A percentile compares a stretch with the other conserved stretches of the same genome.
Conservation (phyloP, 2,797 vertebrate species). For the Ciconia nigra region DNA sequence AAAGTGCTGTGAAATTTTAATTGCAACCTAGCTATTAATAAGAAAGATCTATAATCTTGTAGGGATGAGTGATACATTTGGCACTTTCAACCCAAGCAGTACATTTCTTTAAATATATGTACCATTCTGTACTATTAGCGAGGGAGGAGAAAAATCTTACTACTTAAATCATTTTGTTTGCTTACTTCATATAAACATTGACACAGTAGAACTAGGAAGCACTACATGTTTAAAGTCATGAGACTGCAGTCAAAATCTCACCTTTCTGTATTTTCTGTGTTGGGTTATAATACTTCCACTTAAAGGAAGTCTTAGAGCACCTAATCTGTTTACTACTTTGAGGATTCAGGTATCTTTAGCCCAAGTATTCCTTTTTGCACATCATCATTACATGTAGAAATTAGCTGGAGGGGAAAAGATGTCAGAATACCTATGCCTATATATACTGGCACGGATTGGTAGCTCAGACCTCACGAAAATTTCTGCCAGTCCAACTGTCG, state of each 20-base stretch:
- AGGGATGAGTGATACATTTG: background rate
- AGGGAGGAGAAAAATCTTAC: background rate
- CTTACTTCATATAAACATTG: background rate
- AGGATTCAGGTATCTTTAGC: background rate
- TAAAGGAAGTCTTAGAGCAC: background rate
- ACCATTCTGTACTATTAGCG: background rate
- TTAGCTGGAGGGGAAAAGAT: background rate
- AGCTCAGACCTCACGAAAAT: background rate
- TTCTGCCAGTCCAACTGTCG: background rate
- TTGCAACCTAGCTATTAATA: constrained; percentile 12
- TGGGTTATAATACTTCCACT: background rate
- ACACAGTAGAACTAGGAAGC: background rate
- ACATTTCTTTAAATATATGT: background rate
- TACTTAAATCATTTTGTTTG: background rate
- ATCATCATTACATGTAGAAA: background rate
- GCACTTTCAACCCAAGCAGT: background rate
- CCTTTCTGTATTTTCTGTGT: background rate
- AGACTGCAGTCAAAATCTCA: background rate
- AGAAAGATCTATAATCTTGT: background rate
- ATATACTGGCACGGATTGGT: background rate
- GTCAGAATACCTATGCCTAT: background rate
- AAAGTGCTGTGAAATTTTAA: constrained; percentile 25
- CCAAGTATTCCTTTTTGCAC: background rate
- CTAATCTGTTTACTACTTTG: background rate
- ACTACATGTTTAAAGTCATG: background rate